A percentile compares a stretch with the other conserved stretches of the same genome.
These are phyloP conservation scores for Idaea dimidiata DNA, from an alignment of 2,888 invertebrate species.

Conservation along the genomic window DNA sequence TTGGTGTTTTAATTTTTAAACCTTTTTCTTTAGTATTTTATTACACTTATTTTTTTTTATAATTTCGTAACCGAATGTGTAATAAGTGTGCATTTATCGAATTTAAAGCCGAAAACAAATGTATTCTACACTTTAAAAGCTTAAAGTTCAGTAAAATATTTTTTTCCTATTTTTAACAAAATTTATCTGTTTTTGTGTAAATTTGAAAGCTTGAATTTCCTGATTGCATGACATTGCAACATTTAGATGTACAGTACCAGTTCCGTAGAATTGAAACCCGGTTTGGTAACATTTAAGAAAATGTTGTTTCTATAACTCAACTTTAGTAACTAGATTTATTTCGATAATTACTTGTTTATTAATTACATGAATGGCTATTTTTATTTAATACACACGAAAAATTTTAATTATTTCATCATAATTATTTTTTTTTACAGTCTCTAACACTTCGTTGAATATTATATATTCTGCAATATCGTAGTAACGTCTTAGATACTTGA, in stretches of 20 bases:
- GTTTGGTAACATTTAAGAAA: constrained; percentile 27
- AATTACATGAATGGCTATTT: neutral
- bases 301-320: constrained; percentile 4
- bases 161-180: neutral
- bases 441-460: neutral
- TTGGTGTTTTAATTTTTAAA: neutral
- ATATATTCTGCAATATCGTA: neutral
- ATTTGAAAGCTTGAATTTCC: constrained; percentile 23
- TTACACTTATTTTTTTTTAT: no score
- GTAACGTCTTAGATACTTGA: neutral
- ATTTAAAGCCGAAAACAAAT: neutral
- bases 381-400: neutral
- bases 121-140: neutral
- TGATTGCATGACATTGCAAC: constrained; percentile 55
- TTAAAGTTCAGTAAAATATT: neutral
- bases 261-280: constrained; percentile 58
- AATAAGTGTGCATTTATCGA: neutral
- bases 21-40: no score
- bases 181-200: constrained; percentile 3
- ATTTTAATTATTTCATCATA: neutral
- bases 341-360: constrained; percentile 15
- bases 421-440: neutral
- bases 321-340: constrained; percentile 19
- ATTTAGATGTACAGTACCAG: constrained; percentile 34
- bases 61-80: no score